These are phyloP conservation scores for Itoplectis maculator DNA, from an alignment of 2,888 invertebrate genomes.

Conservation along the genomic window DNA sequence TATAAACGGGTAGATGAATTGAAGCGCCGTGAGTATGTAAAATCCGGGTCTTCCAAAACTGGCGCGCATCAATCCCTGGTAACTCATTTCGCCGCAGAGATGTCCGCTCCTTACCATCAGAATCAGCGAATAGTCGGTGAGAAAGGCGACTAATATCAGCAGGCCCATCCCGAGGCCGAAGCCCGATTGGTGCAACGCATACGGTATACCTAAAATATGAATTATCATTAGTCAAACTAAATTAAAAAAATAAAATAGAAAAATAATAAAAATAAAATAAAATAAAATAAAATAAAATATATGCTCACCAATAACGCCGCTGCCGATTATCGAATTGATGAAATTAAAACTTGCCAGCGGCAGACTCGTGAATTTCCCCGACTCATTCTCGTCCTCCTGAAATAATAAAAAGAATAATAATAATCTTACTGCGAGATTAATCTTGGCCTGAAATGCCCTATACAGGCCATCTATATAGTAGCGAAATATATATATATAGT, in stretches of 20 bases:
- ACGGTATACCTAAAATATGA: slow-evolving; percentile 93
- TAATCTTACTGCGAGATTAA: too few species aligned
- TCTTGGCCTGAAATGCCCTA: not conserved
- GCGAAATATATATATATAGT: not conserved
- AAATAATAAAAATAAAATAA: too few species aligned
- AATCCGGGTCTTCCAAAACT: slow-evolving; percentile 93
- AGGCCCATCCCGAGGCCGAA: slow-evolving; percentile 91
- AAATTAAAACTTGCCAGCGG: slow-evolving; percentile 94
- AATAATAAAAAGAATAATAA: too few species aligned
- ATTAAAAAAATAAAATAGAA: too few species aligned
- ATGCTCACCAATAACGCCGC: slow-evolving; percentile 91
- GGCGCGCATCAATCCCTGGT: slow-evolving; percentile 92
- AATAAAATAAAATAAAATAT: not conserved
- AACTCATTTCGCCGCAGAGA: slow-evolving; percentile 91
- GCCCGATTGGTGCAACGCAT: slow-evolving; percentile 92
- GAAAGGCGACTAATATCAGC: slow-evolving; percentile 89
- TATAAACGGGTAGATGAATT: slow-evolving; percentile 93
- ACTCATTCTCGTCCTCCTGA: slow-evolving; percentile 84
- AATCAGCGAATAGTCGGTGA: slow-evolving; percentile 93
- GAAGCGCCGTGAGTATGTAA: slow-evolving; percentile 90
- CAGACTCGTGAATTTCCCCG: slow-evolving; percentile 88
- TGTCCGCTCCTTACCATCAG: slow-evolving; percentile 92
- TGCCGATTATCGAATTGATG: slow-evolving; percentile 95
- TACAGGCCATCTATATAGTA: not conserved
- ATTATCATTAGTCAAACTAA: too few species aligned